Percentiles rank a stretch among this genome's conserved stretches.
phyloP scores from a whole-genome alignment of 2,888 invertebrate genomes.

The Atherix ibis region DNA sequence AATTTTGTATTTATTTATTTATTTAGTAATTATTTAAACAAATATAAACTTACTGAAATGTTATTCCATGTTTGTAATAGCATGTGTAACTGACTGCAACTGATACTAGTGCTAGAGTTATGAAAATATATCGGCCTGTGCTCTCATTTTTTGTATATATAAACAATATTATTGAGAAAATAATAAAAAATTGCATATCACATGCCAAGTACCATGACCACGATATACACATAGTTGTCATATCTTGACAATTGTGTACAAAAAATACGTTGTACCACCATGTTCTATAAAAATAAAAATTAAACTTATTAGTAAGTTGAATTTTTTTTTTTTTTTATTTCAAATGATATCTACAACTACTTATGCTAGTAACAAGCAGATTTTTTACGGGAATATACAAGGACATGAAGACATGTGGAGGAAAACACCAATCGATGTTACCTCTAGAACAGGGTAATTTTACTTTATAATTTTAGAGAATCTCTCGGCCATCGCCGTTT shows the following conservation, averaged over 20 bases:
- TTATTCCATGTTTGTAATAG: slow-evolving; percentile 1
- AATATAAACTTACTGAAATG: slow-evolving; percentile 2
- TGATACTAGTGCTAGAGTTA: neutral
- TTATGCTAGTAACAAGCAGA: no score
- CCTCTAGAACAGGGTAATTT: no score
- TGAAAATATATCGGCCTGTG: slow-evolving; percentile 1
- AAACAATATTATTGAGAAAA: slow-evolving; percentile 4
- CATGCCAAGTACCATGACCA: slow-evolving; percentile 9
- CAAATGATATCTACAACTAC: no score
- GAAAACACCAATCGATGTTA: no score
- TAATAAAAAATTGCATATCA: slow-evolving; percentile 9
- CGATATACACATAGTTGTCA: slow-evolving; percentile 4
- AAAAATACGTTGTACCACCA: slow-evolving; percentile 8
- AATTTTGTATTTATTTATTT: neutral
- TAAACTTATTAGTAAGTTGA: neutral
- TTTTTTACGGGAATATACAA: no score
- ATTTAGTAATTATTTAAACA: neutral
- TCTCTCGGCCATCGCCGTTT: no score
- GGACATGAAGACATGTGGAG: no score
- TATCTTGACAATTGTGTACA: slow-evolving; percentile 4
- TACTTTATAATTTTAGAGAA: no score
- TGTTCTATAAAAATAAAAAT: slow-evolving; percentile 3
- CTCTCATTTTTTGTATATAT: slow-evolving; percentile 6
- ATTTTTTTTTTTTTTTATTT: no score
- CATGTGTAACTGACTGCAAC: slow-evolving; percentile 1